Conservation (phyloP, 35 echinoderm and acorn worm species). For the Strongylocentrotus purpuratus region DNA sequence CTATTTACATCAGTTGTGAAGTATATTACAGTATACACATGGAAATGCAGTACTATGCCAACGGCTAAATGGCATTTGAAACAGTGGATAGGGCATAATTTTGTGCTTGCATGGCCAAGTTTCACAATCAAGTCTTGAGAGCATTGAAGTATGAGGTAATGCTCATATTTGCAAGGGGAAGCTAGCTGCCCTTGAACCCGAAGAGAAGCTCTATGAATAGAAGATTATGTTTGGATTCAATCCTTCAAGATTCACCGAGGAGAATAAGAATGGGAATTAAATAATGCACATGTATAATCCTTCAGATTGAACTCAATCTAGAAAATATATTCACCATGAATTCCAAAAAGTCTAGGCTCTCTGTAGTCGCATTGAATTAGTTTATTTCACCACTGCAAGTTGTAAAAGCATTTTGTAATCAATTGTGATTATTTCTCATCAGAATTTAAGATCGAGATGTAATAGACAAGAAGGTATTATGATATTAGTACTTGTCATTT, state of each 20-base stretch:
- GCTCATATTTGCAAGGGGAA: background rate
- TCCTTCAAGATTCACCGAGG: background rate
- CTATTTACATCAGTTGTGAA: too few species aligned
- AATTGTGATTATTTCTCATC: too few species aligned
- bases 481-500: too few species aligned
- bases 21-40: background rate
- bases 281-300: background rate
- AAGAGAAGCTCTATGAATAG: background rate
- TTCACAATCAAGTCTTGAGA: background rate
- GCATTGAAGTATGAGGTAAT: conserved; percentile 1
- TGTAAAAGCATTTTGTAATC: too few species aligned
- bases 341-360: too few species aligned
- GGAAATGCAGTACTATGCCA: background rate
- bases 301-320: background rate
- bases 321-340: background rate
- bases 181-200: background rate
- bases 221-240: background rate
- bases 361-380: too few species aligned
- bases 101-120: background rate
- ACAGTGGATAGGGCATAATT: background rate
- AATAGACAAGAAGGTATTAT: too few species aligned
- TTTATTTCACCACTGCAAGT: too few species aligned
- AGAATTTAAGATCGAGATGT: too few species aligned
- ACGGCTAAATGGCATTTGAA: background rate
- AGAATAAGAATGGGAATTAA: background rate